A percentile compares a stretch with the other conserved stretches of the same genome.
phyloP scores from a whole-genome alignment of 2,888 invertebrate species.

The Ecliptopera silaceata region DNA sequence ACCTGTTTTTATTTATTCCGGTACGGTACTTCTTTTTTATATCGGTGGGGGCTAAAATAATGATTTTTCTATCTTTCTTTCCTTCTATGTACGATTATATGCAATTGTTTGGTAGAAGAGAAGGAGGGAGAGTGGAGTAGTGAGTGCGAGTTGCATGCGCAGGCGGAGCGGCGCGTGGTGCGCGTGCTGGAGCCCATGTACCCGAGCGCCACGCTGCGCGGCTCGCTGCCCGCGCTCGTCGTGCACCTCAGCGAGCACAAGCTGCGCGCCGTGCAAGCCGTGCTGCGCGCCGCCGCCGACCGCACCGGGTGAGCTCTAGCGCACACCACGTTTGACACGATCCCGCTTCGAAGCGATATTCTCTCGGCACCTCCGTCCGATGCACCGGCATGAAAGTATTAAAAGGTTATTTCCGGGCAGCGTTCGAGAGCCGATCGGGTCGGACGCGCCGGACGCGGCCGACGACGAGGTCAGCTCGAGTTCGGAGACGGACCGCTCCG shows the following conservation, averaged over 20 bases:
- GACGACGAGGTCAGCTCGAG: constrained; percentile 74
- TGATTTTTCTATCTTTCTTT: too few relatives aligned
- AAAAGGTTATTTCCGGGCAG: constrained; percentile 17
- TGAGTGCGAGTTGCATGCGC: too few relatives aligned
- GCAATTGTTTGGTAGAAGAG: too few relatives aligned
- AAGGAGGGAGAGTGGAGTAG: too few relatives aligned
- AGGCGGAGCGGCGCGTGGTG: constrained; percentile 91
- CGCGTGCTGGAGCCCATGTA: constrained; percentile 93
- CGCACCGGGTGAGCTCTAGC: constrained; percentile 9
- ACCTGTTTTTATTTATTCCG: too few relatives aligned
- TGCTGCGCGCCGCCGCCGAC: constrained; percentile 36
- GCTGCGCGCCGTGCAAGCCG: constrained; percentile 80
- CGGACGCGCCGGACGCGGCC: constrained; percentile 34
- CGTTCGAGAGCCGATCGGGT: constrained; percentile 31
- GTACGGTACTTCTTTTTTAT: too few relatives aligned
- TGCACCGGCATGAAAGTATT: too few relatives aligned
- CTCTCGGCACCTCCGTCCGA: too few relatives aligned
- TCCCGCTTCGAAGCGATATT: too few relatives aligned
- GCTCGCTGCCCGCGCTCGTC: constrained; percentile 93
- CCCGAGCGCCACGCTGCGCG: constrained; percentile 92
- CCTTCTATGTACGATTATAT: too few relatives aligned
- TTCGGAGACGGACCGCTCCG: constrained; percentile 71
- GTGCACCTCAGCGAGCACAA: constrained; percentile 96
- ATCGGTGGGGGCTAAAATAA: too few relatives aligned
- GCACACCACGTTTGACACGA: too few relatives aligned